Conservation (phyloP, 2,888 invertebrate species). For the Lasioglossum villosulum region DNA sequence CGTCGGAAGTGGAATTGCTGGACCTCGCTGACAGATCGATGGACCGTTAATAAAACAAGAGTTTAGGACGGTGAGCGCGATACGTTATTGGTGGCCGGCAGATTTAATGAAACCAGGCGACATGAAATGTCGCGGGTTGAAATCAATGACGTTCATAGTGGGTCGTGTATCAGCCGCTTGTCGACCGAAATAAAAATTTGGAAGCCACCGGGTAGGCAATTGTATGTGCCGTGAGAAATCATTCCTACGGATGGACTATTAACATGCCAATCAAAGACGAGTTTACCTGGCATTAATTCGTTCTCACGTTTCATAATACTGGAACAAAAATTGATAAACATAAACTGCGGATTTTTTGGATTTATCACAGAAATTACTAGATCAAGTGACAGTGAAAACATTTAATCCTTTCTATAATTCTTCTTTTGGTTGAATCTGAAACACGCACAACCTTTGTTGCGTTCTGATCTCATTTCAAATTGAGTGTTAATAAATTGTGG, state of each 20-base stretch:
- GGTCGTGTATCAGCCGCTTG: constrained; percentile 11
- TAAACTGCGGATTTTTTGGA: not conserved
- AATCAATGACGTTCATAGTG: constrained; percentile 32
- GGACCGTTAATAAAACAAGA: constrained; percentile 39
- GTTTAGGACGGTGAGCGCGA: not conserved
- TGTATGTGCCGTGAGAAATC: not conserved
- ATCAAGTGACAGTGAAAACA: not conserved
- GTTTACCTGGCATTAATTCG: not conserved
- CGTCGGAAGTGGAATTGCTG: not conserved
- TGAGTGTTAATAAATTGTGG: too few relatives aligned
- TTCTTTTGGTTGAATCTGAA: too few relatives aligned
- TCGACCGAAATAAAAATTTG: constrained; percentile 2
- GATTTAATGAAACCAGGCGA: constrained; percentile 43
- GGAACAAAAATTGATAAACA: not conserved
- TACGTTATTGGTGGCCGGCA: constrained; percentile 30
- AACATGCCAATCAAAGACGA: not conserved
- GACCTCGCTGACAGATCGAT: constrained; percentile 20
- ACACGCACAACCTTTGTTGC: too few relatives aligned
- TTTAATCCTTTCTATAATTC: too few relatives aligned
- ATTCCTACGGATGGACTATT: not conserved
- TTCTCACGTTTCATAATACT: not conserved
- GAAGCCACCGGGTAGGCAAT: not conserved
- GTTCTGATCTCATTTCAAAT: too few relatives aligned
- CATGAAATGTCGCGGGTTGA: constrained; percentile 29
- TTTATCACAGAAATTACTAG: not conserved